phyloP scores from a whole-genome alignment of 53 echinoderm and acorn worm genomes.

The Astropecten irregularis region DNA sequence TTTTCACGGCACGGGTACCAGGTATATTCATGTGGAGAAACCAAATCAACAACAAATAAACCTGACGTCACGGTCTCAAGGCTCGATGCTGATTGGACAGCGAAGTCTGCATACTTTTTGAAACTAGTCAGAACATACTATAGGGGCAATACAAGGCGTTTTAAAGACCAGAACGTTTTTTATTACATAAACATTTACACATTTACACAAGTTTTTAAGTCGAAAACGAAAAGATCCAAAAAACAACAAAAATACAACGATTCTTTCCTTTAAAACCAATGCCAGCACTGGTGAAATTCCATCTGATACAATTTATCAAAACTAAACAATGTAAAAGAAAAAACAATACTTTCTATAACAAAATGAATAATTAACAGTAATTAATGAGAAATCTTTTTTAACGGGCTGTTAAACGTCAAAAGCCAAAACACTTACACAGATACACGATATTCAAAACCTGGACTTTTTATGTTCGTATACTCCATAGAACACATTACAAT shows the following conservation, averaged over 20 bases:
- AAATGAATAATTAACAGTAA: not conserved
- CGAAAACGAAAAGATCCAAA: not conserved
- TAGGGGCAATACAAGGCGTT: conserved; percentile 36
- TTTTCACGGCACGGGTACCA: too few species aligned
- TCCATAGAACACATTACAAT: too few species aligned
- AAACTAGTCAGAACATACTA: too few species aligned
- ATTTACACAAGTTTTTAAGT: conserved; percentile 10
- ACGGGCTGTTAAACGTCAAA: conserved; percentile 4
- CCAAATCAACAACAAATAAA: conserved; percentile 4
- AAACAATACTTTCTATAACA: not conserved
- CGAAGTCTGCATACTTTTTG: too few species aligned
- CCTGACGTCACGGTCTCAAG: conserved; percentile 10
- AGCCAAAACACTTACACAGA: not conserved
- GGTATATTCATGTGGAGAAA: conserved; percentile 14
- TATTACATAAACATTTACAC: conserved; percentile 25
- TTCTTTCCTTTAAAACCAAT: not conserved
- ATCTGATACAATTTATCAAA: not conserved
- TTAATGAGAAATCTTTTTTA: too few species aligned
- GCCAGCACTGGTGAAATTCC: conserved; percentile 28
- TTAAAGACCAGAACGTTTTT: not conserved
- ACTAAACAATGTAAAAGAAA: not conserved
- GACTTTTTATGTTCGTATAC: too few species aligned
- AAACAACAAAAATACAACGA: too few species aligned
- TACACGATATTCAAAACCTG: too few species aligned
- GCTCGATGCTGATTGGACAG: conserved; percentile 24